These are phyloP conservation scores for Erinaceus europaeus DNA, from an alignment of 2,113 vertebrate genomes.

Conservation along the genomic window DNA sequence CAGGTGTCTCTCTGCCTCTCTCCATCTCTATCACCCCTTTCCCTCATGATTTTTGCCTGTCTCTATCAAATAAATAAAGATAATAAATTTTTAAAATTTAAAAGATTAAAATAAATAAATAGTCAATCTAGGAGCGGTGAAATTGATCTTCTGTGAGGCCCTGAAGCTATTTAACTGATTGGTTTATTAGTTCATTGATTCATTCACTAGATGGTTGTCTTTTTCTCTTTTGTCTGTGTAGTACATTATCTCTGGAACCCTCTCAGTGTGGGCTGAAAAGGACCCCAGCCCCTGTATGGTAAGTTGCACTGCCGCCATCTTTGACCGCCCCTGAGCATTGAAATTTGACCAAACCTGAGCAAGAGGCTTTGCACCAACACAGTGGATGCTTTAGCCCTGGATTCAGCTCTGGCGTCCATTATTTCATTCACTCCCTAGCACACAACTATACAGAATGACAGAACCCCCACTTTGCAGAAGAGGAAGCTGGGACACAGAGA, in stretches of 20 bases:
- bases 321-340: background rate
- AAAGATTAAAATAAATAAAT: too few species aligned
- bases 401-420: background rate
- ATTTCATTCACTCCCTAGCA: background rate
- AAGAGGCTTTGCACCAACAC: background rate
- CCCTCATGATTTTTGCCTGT: too few species aligned
- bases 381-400: background rate
- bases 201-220: too few species aligned
- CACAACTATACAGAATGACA: background rate
- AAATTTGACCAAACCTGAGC: background rate
- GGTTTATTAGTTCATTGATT: too few species aligned
- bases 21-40: too few species aligned
- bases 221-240: background rate
- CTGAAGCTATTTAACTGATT: too few species aligned
- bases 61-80: too few species aligned
- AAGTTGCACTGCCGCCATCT: background rate
- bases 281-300: background rate
- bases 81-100: too few species aligned
- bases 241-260: slow-evolving; percentile 32
- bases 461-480: background rate
- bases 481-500: background rate
- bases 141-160: too few species aligned
- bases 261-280: slow-evolving; percentile 4
- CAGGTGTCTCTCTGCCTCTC: too few species aligned
- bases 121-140: too few species aligned